phyloP scores from a whole-genome alignment of 2,797 vertebrate species.

The Rhadinocentrus ornatus region DNA sequence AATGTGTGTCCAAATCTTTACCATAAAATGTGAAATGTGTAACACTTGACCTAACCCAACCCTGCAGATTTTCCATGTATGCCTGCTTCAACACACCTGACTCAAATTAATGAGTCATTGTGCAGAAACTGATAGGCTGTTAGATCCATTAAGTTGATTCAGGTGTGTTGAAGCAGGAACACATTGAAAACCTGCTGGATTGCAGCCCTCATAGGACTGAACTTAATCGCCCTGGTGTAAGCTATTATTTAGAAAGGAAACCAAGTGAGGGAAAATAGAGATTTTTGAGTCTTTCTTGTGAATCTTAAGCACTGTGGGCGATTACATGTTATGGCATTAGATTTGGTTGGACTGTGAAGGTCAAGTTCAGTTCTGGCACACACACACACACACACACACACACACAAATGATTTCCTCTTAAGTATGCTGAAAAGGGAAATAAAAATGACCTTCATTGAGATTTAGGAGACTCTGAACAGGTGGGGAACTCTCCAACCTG shows the following conservation, averaged over 20 bases:
- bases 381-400: not conserved
- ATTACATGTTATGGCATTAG: not conserved
- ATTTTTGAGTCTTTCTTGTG: not conserved
- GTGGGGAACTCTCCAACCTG: not conserved
- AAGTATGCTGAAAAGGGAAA: not conserved
- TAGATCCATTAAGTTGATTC: too few species aligned
- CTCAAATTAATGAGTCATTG: too few species aligned
- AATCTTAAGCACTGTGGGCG: not conserved
- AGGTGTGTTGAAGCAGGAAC: too few species aligned
- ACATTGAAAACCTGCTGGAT: too few species aligned
- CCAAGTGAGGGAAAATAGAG: not conserved
- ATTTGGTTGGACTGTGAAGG: not conserved
- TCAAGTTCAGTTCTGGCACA: not conserved
- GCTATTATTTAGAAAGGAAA: not conserved
- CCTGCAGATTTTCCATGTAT: too few species aligned
- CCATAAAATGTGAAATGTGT: not conserved
- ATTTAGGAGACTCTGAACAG: not conserved
- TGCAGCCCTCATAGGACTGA: too few species aligned
- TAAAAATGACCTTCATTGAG: not conserved
- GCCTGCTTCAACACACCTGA: too few species aligned
- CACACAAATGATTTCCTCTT: too few species aligned
- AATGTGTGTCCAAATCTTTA: not conserved
- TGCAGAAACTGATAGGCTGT: too few species aligned
- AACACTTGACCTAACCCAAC: not conserved
- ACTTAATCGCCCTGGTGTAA: not conserved